Conservation (phyloP, 2,797 vertebrate species). For the Sarcophilus harrisii region DNA sequence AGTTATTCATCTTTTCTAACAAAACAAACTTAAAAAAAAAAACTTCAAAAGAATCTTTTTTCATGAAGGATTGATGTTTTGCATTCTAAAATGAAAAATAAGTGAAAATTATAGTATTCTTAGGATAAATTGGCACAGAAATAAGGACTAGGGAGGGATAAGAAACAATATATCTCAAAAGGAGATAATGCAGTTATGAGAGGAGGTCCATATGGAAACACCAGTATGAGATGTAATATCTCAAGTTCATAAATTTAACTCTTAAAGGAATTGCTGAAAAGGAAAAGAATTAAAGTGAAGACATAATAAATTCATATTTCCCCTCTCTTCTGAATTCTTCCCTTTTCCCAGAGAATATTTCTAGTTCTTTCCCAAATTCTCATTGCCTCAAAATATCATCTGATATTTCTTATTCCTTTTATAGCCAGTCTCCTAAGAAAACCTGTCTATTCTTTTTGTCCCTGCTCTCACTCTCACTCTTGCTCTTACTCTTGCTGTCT, state of each 20-base stretch:
- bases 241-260: not conserved
- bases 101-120: not conserved
- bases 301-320: not conserved
- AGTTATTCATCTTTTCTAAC: constrained; percentile 17
- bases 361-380: not conserved
- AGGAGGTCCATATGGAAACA: not conserved
- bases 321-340: not conserved
- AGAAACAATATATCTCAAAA: not conserved
- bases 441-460: not conserved
- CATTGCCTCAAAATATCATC: not conserved
- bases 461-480: no score
- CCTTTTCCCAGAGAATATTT: not conserved
- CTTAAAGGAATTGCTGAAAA: not conserved
- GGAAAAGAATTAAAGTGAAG: not conserved
- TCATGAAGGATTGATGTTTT: constrained; percentile 14
- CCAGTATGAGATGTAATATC: not conserved
- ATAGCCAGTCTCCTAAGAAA: not conserved
- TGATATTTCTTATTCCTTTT: not conserved
- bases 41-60: constrained; percentile 19
- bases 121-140: not conserved
- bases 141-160: not conserved
- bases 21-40: not conserved
- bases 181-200: not conserved
- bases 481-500: no score
- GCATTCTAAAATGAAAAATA: constrained; percentile 15